phyloP scores from a whole-genome alignment of 2,888 invertebrate species.

The Muschampia plurimacula region DNA sequence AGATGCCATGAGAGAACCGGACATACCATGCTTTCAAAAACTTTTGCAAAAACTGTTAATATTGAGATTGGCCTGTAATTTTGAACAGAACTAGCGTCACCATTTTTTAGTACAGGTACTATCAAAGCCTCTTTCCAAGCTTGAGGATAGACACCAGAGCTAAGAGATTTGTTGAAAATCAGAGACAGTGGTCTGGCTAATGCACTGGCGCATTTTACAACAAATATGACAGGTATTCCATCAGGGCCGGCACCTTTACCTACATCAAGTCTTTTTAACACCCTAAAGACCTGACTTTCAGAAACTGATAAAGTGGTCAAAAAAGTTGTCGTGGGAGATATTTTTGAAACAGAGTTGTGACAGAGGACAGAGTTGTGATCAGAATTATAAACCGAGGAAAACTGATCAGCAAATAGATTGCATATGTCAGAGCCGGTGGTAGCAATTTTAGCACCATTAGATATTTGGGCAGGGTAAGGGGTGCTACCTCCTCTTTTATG shows the following conservation, averaged over 20 bases:
- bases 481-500: conserved; percentile 7
- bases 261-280: neutral
- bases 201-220: neutral
- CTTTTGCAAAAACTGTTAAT: neutral
- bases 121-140: neutral
- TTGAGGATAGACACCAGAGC: neutral
- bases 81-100: neutral
- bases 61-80: neutral
- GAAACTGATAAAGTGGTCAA: neutral
- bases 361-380: neutral
- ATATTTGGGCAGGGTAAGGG: conserved; percentile 12
- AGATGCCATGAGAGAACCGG: neutral
- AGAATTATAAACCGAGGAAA: conserved; percentile 6
- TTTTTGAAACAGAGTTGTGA: no score
- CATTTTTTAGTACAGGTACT: neutral
- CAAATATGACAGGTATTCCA: neutral
- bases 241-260: neutral
- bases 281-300: neutral
- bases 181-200: neutral
- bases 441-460: neutral
- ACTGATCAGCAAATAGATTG: conserved; percentile 16
- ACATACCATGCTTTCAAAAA: conserved; percentile 1
- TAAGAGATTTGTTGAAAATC: neutral
- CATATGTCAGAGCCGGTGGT: conserved; percentile 9
- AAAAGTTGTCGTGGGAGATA: neutral